A percentile compares a stretch with the other conserved stretches of the same genome.
phyloP scores from a whole-genome alignment of 2,113 vertebrate species.

The Loxodonta africana region DNA sequence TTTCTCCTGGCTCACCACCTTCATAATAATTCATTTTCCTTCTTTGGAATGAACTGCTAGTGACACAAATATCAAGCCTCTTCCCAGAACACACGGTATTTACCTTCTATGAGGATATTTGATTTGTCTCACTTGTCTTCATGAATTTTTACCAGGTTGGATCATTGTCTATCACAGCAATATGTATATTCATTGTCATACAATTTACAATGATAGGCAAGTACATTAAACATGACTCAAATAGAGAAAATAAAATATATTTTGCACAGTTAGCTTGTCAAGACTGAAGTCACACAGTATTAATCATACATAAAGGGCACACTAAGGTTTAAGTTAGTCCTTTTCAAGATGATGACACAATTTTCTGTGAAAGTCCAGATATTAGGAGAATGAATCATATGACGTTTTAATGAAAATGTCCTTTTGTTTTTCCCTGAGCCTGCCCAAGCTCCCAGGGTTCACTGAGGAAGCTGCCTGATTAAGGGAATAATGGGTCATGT shows the following conservation, averaged over 20 bases:
- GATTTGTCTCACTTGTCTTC: background rate
- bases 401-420: background rate
- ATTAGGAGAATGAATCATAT: background rate
- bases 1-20: background rate
- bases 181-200: background rate
- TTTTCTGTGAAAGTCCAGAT: conserved; percentile 9
- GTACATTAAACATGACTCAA: background rate
- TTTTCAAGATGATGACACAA: background rate
- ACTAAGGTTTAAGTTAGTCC: background rate
- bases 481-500: conserved; percentile 44
- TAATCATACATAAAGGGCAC: background rate
- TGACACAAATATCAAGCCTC: background rate
- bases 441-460: conserved; percentile 24
- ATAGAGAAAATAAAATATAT: background rate
- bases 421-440: background rate
- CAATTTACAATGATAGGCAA: background rate
- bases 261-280: background rate
- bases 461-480: background rate
- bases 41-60: background rate
- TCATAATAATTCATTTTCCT: background rate
- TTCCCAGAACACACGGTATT: background rate
- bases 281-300: background rate
- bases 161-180: background rate
- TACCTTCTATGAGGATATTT: background rate
- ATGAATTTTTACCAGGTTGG: background rate